These are phyloP conservation scores for Bubo blakistoni DNA, from an alignment of 2,113 vertebrate species.

Conservation along the genomic window DNA sequence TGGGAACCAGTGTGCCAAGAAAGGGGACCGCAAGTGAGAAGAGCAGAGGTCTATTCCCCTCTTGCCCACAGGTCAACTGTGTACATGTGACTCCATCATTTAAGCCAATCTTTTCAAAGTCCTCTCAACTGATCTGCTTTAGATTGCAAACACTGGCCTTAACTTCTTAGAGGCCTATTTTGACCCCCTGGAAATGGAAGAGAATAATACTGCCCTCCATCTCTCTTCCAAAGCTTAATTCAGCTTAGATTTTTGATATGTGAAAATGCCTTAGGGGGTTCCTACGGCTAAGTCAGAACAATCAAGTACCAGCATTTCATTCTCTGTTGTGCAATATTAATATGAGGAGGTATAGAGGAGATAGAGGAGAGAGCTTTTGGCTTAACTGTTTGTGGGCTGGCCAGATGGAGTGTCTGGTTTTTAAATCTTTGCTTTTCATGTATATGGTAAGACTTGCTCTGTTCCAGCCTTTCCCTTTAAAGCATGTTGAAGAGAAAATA, in stretches of 20 bases:
- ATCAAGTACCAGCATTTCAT: not conserved
- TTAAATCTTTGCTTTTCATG: not conserved
- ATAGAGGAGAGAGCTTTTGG: not conserved
- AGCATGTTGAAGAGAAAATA: not conserved
- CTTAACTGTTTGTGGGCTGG: conserved; percentile 5
- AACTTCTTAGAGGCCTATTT: not conserved
- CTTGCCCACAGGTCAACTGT: not conserved
- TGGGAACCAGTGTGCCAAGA: not conserved
- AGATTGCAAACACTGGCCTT: not conserved
- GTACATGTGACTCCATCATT: not conserved
- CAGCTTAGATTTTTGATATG: not conserved
- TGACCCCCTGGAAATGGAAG: not conserved
- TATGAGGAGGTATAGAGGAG: not conserved
- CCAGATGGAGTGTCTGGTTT: not conserved
- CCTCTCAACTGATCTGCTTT: not conserved
- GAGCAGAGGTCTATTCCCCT: not conserved
- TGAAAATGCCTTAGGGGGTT: not conserved
- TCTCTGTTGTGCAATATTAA: not conserved
- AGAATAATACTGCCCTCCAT: not conserved
- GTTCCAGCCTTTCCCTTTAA: not conserved
- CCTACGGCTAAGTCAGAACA: not conserved
- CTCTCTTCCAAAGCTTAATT: not conserved
- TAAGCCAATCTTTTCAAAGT: not conserved
- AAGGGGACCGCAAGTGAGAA: not conserved
- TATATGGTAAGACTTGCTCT: not conserved